Base-by-base conservation (phyloP, 2,113 vertebrate genomes). In the Sander lucioperca region DNA sequence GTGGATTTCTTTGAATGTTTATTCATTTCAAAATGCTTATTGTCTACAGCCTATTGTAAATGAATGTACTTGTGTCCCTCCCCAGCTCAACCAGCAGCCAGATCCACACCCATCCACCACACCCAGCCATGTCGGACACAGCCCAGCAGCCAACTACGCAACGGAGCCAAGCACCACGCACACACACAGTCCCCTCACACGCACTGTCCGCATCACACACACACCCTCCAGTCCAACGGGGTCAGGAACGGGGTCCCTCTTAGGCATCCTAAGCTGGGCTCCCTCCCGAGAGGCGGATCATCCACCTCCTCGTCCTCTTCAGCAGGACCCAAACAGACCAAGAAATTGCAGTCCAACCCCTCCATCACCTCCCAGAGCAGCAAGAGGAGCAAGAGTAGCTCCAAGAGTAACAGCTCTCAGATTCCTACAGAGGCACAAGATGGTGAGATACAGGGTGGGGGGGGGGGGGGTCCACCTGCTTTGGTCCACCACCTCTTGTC, bases 321-420 rank as follows among this genome's bases (percentile, higher is more conserved):
- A 0, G 90, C 83, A 0, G 93, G 91, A 65, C 91, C 95, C 79
- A 97, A 93, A 77, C 88, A 91, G 36, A 95, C 89, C 64, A 96
- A 95, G 81, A 98, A 97, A 88, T 93, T 98, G 91, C 97, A 96
- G 89, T 91, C 96, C 0, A 97, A 97, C 89, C 96, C 97, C 0
- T 98, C 98, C 77, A 96, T 99, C 91, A 96, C 96, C 92, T 98
- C 97, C 92, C 97, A 98, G 91, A 89, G 95, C 94, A 97, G 97
- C 94, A 98, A 96, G 94, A 97, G 96, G 88, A 98, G 97, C 93
- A 98, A 97, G 92, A 92, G 95, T 89, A 98, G 97, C 94, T 96
- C 96, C 79, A 97, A 97, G 74, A 97, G 97, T 0, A 94, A 96
- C 76, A 94, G 96, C 43, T 98, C 97, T 6, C 97, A 99, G 94